Percentiles rank a stretch among this genome's conserved stretches.
Conservation (phyloP, 2,113 vertebrate species). For the Xenus cinereus region DNA sequence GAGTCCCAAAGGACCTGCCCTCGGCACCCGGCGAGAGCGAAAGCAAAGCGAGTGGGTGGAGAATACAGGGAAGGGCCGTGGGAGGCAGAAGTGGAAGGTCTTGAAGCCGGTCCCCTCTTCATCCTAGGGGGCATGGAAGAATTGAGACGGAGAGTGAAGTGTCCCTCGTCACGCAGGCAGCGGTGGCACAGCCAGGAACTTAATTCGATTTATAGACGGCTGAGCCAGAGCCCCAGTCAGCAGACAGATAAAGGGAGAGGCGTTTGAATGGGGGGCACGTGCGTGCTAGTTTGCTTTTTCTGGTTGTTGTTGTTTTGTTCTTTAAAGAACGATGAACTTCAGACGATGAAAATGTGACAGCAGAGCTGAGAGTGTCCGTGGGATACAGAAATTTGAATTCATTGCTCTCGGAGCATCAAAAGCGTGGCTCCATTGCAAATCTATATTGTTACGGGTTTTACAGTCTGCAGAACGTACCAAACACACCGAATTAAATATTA, state of each 20-base stretch:
- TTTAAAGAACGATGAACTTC: not conserved
- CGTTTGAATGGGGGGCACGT: not conserved
- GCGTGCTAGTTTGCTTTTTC: not conserved
- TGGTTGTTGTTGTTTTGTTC: not conserved
- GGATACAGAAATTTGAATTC: not conserved
- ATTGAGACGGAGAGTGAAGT: not conserved
- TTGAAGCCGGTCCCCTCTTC: not conserved
- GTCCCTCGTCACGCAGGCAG: not conserved
- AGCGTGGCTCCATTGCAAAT: not conserved
- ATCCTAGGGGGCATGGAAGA: not conserved
- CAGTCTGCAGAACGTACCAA: not conserved
- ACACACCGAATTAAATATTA: not conserved
- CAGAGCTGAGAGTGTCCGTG: not conserved
- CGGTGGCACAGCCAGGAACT: not conserved
- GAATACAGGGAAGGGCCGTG: not conserved
- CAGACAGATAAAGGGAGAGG: not conserved
- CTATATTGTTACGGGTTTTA: not conserved
- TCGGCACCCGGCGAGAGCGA: not conserved
- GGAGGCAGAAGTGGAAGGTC: not conserved
- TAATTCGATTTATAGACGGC: not conserved
- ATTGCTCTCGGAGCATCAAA: slow-evolving; percentile 3
- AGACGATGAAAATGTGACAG: not conserved
- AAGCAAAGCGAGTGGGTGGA: not conserved
- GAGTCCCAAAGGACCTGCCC: not conserved
- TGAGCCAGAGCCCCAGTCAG: not conserved